Conservation (phyloP, 2,797 vertebrate genomes). For the Sebastes diploproa region DNA sequence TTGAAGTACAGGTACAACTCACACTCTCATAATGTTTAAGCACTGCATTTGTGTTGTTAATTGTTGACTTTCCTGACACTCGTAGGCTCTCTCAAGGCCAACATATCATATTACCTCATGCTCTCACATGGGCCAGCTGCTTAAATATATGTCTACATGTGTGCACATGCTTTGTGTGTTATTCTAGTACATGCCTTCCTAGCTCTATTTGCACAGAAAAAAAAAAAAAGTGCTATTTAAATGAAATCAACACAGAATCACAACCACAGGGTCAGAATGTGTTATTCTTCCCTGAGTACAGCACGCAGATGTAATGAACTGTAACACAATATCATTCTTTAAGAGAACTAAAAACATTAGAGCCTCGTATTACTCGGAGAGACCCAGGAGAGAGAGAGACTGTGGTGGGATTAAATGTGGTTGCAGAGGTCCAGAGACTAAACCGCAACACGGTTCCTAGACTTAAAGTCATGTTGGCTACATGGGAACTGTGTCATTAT, state of each 20-base stretch:
- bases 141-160: neutral
- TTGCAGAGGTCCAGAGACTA: conserved; percentile 29
- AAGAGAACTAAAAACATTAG: conserved; percentile 41
- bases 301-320: conserved; percentile 26
- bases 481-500: conserved; percentile 40
- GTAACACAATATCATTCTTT: conserved; percentile 38
- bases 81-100: neutral
- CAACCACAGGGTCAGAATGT: conserved; percentile 35
- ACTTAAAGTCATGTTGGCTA: conserved; percentile 25
- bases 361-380: conserved; percentile 36
- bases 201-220: conserved; percentile 22
- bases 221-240: conserved; percentile 15
- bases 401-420: conserved; percentile 31
- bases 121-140: neutral
- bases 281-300: conserved; percentile 27
- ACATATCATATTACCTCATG: neutral
- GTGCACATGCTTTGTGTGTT: conserved; percentile 6
- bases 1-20: too few relatives aligned
- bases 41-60: neutral
- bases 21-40: too few relatives aligned
- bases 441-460: conserved; percentile 35
- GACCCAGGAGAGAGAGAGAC: conserved; percentile 19
- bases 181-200: conserved; percentile 15
- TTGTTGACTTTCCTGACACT: neutral
- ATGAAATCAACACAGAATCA: conserved; percentile 37